Evolutionary conservation across 2,888 invertebrate species (phyloP).

Genomic region (Diarsia rubi): DNA sequence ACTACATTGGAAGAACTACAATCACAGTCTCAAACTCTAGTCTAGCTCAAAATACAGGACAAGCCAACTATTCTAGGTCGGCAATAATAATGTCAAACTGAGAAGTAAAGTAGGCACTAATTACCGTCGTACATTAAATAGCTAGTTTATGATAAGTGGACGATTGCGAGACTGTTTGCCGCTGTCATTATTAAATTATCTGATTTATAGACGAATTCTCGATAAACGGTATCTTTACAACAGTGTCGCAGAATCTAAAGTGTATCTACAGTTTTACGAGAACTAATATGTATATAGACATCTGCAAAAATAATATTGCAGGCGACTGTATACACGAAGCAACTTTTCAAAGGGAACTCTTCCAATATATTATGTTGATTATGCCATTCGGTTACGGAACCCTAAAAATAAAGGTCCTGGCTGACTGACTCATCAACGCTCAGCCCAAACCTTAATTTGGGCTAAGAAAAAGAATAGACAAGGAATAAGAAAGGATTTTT

Average conservation of each 20-base stretch:
- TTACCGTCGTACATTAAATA: conserved; percentile 1
- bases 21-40: background rate
- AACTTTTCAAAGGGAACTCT: too few species aligned
- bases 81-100: conserved; percentile 24
- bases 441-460: too few species aligned
- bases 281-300: too few species aligned
- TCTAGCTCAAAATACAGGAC: conserved; percentile 16
- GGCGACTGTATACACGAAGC: too few species aligned
- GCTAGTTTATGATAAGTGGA: conserved; percentile 25
- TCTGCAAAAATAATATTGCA: too few species aligned
- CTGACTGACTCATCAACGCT: too few species aligned
- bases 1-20: background rate
- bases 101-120: conserved; percentile 14
- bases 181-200: conserved; percentile 12
- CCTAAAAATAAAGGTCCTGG: too few species aligned
- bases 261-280: too few species aligned
- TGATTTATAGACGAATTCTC: background rate
- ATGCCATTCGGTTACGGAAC: too few species aligned
- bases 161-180: conserved; percentile 5
- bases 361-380: too few species aligned
- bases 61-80: conserved; percentile 2
- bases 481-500: too few species aligned
- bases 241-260: background rate
- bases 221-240: background rate
- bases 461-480: too few species aligned